Evolutionary conservation across 2,888 invertebrate species (phyloP), one percentile per base, ranked within the genome.

Genomic region (Microplitis deprimator): DNA sequence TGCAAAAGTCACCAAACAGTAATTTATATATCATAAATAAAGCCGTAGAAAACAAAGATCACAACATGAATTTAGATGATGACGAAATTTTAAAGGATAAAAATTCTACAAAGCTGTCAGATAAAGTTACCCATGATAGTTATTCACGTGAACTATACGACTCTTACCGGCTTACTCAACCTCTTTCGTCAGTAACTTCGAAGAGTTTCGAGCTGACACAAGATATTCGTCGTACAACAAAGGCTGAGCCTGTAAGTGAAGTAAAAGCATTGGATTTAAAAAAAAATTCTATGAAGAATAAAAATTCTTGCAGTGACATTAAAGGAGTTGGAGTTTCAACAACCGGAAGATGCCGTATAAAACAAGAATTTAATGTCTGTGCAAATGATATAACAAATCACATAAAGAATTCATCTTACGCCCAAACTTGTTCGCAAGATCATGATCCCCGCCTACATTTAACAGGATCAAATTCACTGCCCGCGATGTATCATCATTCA

Each of bases 11-110:
- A 2, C 89, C 89, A 0, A 88, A 90, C 77, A 89, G 89, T 65
- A 89, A 90, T 81, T 79, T 89, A 8, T 90, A 89, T 77, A 88
- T 89, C 2, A 89, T 89, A 60, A 90, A 89, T 76, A 90, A 90
- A 79, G 89, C 90, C 0, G 84, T 85, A 0, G 88, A 88, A 40
- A 87, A 83, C 71, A 76, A 77, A 7, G 81, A 81, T 69, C 79
- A 78, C 65, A 82, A 64, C 3, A 85, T 83, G 6, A 87, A 87
- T 6, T 87, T 86, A 1, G 77, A 80, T 1, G 77, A 71, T 1
- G 78, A 77, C 0, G 78, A 76, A 6, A 62, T 78, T 76, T 65
- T 70, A 6, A 77, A 76, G 8, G 82, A 82, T 7, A 75, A 72
- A 16, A 68, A 68, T 17, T 17, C 16, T 7, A 38, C 39, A 68